Evolutionary conservation across 37 sponge, comb jelly and placozoan species (phyloP).

Genomic region (Cliona cf. orientalis): DNA sequence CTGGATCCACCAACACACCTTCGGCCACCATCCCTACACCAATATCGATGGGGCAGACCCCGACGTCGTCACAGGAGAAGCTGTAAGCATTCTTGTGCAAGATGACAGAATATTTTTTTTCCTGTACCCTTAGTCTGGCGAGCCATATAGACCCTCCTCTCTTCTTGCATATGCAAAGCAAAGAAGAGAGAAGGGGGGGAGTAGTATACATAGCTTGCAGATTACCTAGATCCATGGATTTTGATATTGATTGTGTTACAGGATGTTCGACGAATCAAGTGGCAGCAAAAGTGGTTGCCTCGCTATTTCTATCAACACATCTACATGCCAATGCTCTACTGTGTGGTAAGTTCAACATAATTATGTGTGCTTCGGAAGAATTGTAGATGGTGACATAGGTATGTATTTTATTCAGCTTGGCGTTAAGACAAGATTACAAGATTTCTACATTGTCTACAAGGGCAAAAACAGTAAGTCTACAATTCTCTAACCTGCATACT

Average conservation of each 20-base stretch:
- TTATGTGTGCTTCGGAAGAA: too few species aligned
- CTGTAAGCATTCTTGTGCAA: too few species aligned
- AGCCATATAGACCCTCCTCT: too few species aligned
- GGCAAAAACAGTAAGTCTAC: slow-evolving; percentile 66
- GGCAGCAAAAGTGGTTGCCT: slow-evolving; percentile 83
- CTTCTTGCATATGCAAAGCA: too few species aligned
- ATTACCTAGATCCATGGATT: too few species aligned
- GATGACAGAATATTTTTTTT: too few species aligned
- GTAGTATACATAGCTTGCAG: too few species aligned
- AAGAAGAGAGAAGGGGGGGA: too few species aligned
- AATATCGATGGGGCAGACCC: slow-evolving; percentile 95
- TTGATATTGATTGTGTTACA: too few species aligned
- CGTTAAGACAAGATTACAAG: slow-evolving; percentile 90
- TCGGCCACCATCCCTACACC: slow-evolving; percentile 95
- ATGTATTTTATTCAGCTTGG: slow-evolving; percentile 60
- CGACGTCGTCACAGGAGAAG: slow-evolving; percentile 83
- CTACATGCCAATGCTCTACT: slow-evolving; percentile 92
- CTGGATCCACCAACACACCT: slow-evolving; percentile 90
- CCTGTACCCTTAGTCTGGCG: too few species aligned
- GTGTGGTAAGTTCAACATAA: slow-evolving; percentile 84
- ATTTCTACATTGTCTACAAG: slow-evolving; percentile 68
- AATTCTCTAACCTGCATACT: not conserved
- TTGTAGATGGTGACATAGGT: too few species aligned
- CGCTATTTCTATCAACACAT: slow-evolving; percentile 94
- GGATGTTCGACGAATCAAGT: slow-evolving; percentile 86